Base-by-base conservation (phyloP, 2,797 vertebrate species). In the Bovichtus diacanthus region DNA sequence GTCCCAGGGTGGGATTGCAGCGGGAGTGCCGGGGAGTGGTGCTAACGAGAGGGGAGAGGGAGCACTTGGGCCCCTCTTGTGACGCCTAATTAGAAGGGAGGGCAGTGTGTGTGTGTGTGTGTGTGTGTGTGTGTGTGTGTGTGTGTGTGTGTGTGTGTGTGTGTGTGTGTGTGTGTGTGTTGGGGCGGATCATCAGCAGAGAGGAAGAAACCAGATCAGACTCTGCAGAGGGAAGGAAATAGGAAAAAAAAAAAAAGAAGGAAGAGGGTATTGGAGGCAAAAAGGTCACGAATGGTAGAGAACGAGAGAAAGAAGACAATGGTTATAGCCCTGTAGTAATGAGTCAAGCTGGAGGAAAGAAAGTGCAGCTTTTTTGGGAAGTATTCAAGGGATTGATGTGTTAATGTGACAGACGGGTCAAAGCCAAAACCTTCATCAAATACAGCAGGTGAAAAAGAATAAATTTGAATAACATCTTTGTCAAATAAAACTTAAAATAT, bases 1-100 rank as follows among this genome's bases (percentile, higher is more conserved):
- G 38, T 82, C 87, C 78, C 62, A 6, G 74, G 76, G 74, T 65
- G 81, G 78, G 73, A 78, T 72, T 86, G 81, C 80, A 75, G 85
- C 70, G 15, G 85, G 78, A 88, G 81, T 74, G 76, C 53, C 41
- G 41, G 78, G 87, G 85, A 89, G 84, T 67, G 80, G 78, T 66
- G 85, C 80, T 87, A 89, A 91, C 74, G 19, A 89, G 88, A 86
- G 79, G 87, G 83, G 71, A 86, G 83, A 90, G 70, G 74, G 65
- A 85, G 55, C 59, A 49, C 44, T 80, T 15, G 1, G 82, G 66
- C 68, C 74, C 58, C 71, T 84, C 71, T 75, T 36, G 38, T 82
- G 77, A 80, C 27, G 74, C 64, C 78, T 93, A 90, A 92, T 93
- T 90, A 92, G 78, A 92, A 58, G 84, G 85, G 83, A 90, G 87